A percentile compares a stretch with the other conserved stretches of the same genome.
These are phyloP conservation scores for Sula dactylatra DNA, from an alignment of 2,113 vertebrate genomes.

Conservation along the genomic window DNA sequence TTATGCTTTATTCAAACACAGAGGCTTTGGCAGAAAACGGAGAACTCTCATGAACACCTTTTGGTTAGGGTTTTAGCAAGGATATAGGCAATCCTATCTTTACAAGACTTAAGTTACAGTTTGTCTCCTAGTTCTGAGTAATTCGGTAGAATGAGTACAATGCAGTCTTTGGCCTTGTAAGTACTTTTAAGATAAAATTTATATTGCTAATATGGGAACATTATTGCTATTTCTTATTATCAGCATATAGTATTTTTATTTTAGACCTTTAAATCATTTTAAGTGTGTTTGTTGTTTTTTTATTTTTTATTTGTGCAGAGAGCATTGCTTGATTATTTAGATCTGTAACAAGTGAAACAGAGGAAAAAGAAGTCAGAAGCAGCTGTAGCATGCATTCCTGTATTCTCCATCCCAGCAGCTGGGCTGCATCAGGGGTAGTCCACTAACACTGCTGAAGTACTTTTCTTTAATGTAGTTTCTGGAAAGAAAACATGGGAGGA, in stretches of 20 bases:
- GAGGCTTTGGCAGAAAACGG: background rate
- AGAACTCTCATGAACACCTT: background rate
- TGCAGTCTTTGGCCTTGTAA: background rate
- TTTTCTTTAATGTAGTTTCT: background rate
- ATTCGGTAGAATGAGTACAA: background rate
- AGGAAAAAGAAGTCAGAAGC: background rate
- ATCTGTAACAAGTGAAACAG: background rate
- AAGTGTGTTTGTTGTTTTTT: background rate
- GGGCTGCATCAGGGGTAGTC: fast-evolving
- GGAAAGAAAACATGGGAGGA: background rate
- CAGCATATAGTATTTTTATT: background rate
- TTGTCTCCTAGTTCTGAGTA: background rate
- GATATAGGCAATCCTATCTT: background rate
- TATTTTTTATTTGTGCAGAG: background rate
- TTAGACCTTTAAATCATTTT: background rate
- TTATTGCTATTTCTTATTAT: background rate
- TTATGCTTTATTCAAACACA: conserved; percentile 18
- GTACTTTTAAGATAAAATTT: background rate
- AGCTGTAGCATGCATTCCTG: background rate
- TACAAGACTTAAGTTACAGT: background rate
- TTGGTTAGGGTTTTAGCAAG: background rate
- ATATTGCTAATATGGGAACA: background rate
- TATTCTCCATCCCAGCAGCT: background rate
- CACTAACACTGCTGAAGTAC: background rate
- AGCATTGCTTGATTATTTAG: background rate